Base-by-base conservation (phyloP, 2,888 invertebrate species). In the Euplagia quadripunctaria region DNA sequence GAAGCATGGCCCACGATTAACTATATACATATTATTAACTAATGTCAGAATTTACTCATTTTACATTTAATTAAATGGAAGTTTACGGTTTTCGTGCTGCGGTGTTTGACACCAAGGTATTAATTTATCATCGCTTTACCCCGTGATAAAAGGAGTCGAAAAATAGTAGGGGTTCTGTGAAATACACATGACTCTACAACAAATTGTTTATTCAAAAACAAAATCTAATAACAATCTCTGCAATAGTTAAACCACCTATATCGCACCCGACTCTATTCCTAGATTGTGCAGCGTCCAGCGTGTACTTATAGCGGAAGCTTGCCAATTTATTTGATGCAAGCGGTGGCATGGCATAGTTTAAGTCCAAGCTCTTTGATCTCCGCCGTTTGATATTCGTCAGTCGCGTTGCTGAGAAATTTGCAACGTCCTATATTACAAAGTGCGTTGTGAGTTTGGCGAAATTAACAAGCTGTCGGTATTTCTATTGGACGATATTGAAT, bases 351-450 rank as follows among this genome's bases (percentile, higher is more conserved):
- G 64, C 77, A 79, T 76, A 66, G 65, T 55, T 68, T 68, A 64
- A 55, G 72, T 31, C 16, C 11, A 46, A 70, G 70, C 70, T 76
- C 81, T 83, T 83, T 83, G 82, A 81, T 83, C 81, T 80, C 71
- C 5, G 49, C 46, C 68, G 70, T 70, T 43, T 74, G 75, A 81
- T 81, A 81, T 79, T 79, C 68, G 76, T 79, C 66, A 79, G 75
- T 78, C 69, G 58, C 73, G 72, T 63, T 51, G 64, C 49, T 68
- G 78, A 78, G 70, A 46, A 42, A 61, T 31, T 70, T 41, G 64
- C 51, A 64, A 20, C 31, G 64, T 51, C 52, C 16, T 61, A 12
- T 64, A 46, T 72, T n/a, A 46, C 43, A 63, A 64, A 49, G 64
- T 52, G 14, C 20, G 49, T 49, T 49, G 31, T 67, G 17, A 49